Conservation (phyloP, 2,113 vertebrate species). For the Acanthisitta chloris region DNA sequence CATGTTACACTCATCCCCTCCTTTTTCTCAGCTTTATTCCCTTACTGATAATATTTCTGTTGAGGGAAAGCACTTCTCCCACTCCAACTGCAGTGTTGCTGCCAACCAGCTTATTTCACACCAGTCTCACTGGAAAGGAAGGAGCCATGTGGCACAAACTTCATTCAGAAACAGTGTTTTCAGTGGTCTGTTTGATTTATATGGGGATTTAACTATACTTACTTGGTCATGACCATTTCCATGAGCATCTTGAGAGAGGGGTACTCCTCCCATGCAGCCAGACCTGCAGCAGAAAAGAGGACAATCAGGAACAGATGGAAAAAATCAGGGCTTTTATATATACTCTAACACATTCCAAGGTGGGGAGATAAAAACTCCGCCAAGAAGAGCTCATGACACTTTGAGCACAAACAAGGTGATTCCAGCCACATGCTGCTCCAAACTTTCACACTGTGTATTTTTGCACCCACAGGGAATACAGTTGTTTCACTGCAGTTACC, state of each 20-base stretch:
- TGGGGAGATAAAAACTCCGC: not conserved
- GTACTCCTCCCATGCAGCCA: constrained; percentile 96
- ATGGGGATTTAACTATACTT: not conserved
- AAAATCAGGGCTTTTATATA: not conserved
- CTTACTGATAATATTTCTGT: not conserved
- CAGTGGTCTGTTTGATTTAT: not conserved
- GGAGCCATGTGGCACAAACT: not conserved
- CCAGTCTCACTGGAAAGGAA: not conserved
- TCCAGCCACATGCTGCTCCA: not conserved
- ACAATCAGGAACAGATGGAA: not conserved
- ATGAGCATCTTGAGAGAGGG: constrained; percentile 98
- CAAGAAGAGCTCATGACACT: not conserved
- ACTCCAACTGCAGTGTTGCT: not conserved
- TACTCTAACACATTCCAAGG: not conserved
- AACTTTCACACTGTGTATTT: not conserved
- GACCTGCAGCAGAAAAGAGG: constrained; percentile 70
- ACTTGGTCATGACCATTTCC: constrained; percentile 99
- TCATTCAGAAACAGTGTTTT: not conserved
- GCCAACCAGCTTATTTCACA: not conserved
- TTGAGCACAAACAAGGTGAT: not conserved
- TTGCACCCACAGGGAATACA: not conserved
- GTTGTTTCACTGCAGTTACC: not conserved
- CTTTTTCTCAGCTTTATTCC: not conserved
- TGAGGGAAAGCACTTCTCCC: not conserved
- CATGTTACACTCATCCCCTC: not conserved